Base-by-base conservation (phyloP, 2,888 invertebrate genomes). In the Luperina testacea region DNA sequence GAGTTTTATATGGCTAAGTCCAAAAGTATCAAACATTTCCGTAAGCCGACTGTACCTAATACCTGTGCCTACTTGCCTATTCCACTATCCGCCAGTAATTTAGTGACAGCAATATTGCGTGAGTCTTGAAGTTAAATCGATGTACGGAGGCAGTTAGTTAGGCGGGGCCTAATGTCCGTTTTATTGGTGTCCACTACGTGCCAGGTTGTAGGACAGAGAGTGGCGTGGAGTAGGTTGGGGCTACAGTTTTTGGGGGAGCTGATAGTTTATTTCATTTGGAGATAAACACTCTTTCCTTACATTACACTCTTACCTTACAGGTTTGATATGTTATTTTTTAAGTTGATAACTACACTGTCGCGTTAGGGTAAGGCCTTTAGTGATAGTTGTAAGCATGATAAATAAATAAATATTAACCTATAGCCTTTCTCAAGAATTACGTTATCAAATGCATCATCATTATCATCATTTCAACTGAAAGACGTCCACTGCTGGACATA, bases 151-250 rank as follows among this genome's bases (percentile, higher is more conserved):
- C 87, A 87, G 87, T 87, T 88, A 88, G 88, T 87, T 86, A 86
- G 88, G 69, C 69, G 75, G 53, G 45, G 78, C 81, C 87, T 87
- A 87, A 92, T 92, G 92, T 91, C 91, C 92, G 90, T 93, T 93
- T 93, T 93, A 93, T 93, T 89, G 90, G 92, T 90, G 92, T 90
- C 90, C 90, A 82, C 85, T 88, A 90, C 92, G 92, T 92, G 92
- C 87, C 90, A 85, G 42, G 73, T 72, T 83, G 75, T 64, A 27
- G 90, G 63, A 89, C 80, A 87, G 32, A 7, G 81, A 65, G 45
- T 53, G 65, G 17, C 0, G 24, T 85, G 42, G 86, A 88, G 78
- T 67, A 4, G 74, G 11, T 72, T 20, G 1, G 0, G 17, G 2
- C 5, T 45, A 38, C 2, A 24, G 5, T 79, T 42, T 63, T 59